These are phyloP conservation scores for Falcaria lacertinaria DNA, from an alignment of 2,888 invertebrate genomes.

Conservation along the genomic window DNA sequence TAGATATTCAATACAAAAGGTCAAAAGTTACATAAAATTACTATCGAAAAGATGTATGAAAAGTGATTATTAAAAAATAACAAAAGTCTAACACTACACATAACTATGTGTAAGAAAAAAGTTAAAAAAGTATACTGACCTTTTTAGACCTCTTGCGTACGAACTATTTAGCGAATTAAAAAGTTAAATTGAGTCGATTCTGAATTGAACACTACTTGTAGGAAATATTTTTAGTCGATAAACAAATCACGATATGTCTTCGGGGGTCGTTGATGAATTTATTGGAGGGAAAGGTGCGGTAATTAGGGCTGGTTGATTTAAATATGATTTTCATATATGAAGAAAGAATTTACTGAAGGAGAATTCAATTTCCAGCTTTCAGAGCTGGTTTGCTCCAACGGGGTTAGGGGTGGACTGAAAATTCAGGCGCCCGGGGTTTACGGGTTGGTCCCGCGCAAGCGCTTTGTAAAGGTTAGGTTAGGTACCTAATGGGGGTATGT, in stretches of 20 bases:
- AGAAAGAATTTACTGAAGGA: conserved; percentile 16
- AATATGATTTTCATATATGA: conserved; percentile 70
- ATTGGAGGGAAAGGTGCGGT: conserved; percentile 30
- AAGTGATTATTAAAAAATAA: conserved; percentile 7
- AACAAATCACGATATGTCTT: conserved; percentile 60
- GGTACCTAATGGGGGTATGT: conserved; percentile 28
- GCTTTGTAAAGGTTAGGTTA: conserved; percentile 54
- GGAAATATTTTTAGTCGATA: conserved; percentile 72
- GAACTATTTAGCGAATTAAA: not conserved
- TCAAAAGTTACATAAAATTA: conserved; percentile 18
- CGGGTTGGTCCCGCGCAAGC: conserved; percentile 48
- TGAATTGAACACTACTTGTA: conserved; percentile 59
- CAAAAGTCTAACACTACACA: conserved; percentile 14
- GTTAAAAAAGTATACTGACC: conserved; percentile 24
- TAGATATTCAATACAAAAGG: conserved; percentile 29
- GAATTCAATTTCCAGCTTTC: conserved; percentile 24
- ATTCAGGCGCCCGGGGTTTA: conserved; percentile 23
- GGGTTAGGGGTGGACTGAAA: conserved; percentile 44
- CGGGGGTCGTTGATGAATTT: conserved; percentile 52
- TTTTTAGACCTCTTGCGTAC: conserved; percentile 10
- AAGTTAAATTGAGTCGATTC: not conserved
- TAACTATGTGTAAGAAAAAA: conserved; percentile 9
- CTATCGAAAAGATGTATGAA: conserved; percentile 6
- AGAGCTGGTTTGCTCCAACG: conserved; percentile 26
- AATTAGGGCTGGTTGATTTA: conserved; percentile 38